phyloP scores from a whole-genome alignment of 2,888 invertebrate species.

The Thalpophila matura region DNA sequence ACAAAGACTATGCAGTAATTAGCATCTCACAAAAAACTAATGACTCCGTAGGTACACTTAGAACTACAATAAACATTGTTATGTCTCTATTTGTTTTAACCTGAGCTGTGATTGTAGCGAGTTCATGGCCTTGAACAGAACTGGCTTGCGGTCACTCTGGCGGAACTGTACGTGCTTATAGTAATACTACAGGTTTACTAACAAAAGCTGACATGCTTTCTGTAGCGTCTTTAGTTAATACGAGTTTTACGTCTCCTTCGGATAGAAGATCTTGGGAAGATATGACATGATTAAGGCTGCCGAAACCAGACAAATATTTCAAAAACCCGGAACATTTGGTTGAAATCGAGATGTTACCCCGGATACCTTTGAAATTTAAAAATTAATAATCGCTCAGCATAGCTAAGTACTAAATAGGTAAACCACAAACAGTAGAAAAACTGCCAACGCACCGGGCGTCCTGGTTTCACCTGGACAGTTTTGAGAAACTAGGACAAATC shows the following conservation, averaged over 20 bases:
- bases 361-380: too few relatives aligned
- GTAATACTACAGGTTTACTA: slow-evolving; percentile 35
- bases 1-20: slow-evolving; percentile 12
- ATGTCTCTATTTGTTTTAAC: slow-evolving; percentile 39
- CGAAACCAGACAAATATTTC: too few relatives aligned
- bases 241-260: not conserved
- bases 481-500: too few relatives aligned
- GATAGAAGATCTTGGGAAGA: not conserved
- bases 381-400: too few relatives aligned
- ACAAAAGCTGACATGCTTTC: slow-evolving; percentile 8
- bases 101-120: slow-evolving; percentile 25
- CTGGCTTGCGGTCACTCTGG: slow-evolving; percentile 42
- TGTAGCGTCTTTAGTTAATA: slow-evolving; percentile 10
- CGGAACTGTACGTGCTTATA: slow-evolving; percentile 47
- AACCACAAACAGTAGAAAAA: too few relatives aligned
- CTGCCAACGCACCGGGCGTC: too few relatives aligned
- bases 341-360: too few relatives aligned
- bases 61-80: slow-evolving; percentile 33
- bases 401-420: too few relatives aligned
- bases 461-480: too few relatives aligned
- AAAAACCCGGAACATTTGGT: too few relatives aligned
- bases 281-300: too few relatives aligned
- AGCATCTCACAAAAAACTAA: slow-evolving; percentile 39
- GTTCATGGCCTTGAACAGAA: slow-evolving; percentile 50
- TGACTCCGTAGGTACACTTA: slow-evolving; percentile 28